phyloP scores from a whole-genome alignment of 2,113 vertebrate species.

The Nipponia nippon region DNA sequence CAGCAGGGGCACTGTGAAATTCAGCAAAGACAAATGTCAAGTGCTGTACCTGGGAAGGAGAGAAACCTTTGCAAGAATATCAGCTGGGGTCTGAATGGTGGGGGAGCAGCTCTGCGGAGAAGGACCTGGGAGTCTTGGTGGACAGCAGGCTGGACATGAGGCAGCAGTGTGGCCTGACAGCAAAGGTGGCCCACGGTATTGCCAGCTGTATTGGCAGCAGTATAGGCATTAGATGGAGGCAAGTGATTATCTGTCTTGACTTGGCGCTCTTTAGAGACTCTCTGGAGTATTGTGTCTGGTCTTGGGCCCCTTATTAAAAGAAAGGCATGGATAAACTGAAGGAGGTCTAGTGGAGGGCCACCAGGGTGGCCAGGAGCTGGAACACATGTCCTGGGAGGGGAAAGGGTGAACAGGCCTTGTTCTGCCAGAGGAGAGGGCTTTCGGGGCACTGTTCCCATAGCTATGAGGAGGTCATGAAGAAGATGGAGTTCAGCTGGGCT shows the following conservation, averaged over 20 bases:
- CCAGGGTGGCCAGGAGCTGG: neutral
- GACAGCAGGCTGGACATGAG: neutral
- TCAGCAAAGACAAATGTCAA: neutral
- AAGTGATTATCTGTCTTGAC: neutral
- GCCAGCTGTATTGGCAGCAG: neutral
- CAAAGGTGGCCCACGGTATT: neutral
- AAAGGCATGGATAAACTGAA: neutral
- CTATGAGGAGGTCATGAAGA: neutral
- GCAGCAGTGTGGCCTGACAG: neutral
- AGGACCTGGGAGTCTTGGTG: neutral
- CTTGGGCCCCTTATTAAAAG: neutral
- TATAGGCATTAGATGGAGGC: neutral
- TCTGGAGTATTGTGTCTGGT: rapidly evolving
- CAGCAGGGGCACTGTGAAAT: neutral
- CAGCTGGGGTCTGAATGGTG: neutral
- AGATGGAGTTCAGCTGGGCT: neutral
- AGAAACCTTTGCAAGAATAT: neutral
- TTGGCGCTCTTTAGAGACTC: neutral
- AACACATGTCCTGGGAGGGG: neutral
- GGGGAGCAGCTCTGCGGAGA: neutral
- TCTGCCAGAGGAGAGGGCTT: neutral
- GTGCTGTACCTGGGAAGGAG: neutral
- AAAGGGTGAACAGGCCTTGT: neutral
- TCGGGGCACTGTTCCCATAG: neutral
- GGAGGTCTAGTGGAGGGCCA: neutral